Evolutionary conservation across 2,888 invertebrate species (phyloP), one percentile per base, ranked within the genome.

Genomic region (Spodoptera littoralis): DNA sequence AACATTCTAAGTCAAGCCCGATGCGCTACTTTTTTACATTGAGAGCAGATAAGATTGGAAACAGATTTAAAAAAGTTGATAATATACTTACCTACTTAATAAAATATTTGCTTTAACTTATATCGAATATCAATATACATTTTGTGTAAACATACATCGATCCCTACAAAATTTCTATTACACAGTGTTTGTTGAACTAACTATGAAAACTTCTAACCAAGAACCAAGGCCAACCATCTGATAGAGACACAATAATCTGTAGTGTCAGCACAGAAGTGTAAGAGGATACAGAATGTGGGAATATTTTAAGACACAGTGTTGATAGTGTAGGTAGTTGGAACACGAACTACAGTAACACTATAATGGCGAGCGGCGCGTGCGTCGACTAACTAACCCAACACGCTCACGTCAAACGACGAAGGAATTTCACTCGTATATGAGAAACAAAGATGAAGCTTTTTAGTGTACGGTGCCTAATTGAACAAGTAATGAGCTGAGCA

Each of bases 371-470:
- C 73, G 71, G 79, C 79, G 77, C 79, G 77, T 79, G 80, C 73
- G 73, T 73, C 60, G 61, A 73, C 85, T 88, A 88, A 87, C 82
- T 77, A 79, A 82, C 78, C 69, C 76, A 72, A 81, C 87, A 87
- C 83, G 85, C 81, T 79, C 75, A 75, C 83, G 84, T 84, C 85
- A 85, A 87, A 78, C 74, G 78, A 63, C 79, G 66, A 73, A 79
- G 88, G 90, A 88, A 91, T 91, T 90, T 90, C 88, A 87, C 88
- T 83, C 60, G 82, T 80, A 84, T 77, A 84, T 80, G 89, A 86
- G 86, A 89, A 90, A 87, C 86, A 88, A 84, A 86, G 88, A 82
- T 82, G 79, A 78, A 73, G 78, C 65, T 76, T 80, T 84, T 90
- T 90, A 91, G 90, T 85, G 79, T 76, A 76, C 68, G 74, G 63